phyloP scores from a whole-genome alignment of 1,140 invertebrate genomes.

The Macrocentrus cingulum region DNA sequence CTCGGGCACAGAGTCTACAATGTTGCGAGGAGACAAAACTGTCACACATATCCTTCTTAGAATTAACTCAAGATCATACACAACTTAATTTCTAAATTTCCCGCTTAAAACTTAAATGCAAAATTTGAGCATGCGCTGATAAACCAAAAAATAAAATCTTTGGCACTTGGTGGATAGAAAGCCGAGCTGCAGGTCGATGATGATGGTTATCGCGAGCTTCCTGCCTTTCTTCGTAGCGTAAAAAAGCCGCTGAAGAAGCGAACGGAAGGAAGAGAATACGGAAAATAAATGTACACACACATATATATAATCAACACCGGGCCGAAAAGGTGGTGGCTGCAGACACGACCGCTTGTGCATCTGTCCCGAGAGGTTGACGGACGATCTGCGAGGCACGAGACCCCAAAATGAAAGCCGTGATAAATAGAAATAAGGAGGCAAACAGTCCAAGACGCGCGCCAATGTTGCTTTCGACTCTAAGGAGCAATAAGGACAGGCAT shows the following conservation, averaged over 20 bases:
- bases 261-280: constrained; percentile 1
- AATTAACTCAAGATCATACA: too few relatives aligned
- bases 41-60: too few relatives aligned
- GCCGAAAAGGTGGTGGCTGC: constrained; percentile 19
- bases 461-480: constrained; percentile 12
- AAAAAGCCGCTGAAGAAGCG: constrained; percentile 1
- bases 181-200: constrained; percentile 12
- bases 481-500: constrained; percentile 9
- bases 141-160: constrained; percentile 13
- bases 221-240: background rate
- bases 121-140: background rate
- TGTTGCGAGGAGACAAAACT: too few relatives aligned
- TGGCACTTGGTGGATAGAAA: constrained; percentile 3
- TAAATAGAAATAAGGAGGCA: constrained; percentile 20
- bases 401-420: constrained; percentile 24
- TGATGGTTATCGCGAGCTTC: constrained; percentile 18
- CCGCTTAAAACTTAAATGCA: too few relatives aligned
- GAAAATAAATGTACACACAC: constrained; percentile 20
- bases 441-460: constrained; percentile 23
- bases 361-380: constrained; percentile 22
- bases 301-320: constrained; percentile 23
- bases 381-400: constrained; percentile 29
- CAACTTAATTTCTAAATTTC: too few relatives aligned
- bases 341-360: constrained; percentile 19
- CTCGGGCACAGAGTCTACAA: too few relatives aligned